Evolutionary conservation across 1,140 invertebrate species (phyloP), one percentile per base, ranked within the genome.

Genomic region (Aphidius ervi): DNA sequence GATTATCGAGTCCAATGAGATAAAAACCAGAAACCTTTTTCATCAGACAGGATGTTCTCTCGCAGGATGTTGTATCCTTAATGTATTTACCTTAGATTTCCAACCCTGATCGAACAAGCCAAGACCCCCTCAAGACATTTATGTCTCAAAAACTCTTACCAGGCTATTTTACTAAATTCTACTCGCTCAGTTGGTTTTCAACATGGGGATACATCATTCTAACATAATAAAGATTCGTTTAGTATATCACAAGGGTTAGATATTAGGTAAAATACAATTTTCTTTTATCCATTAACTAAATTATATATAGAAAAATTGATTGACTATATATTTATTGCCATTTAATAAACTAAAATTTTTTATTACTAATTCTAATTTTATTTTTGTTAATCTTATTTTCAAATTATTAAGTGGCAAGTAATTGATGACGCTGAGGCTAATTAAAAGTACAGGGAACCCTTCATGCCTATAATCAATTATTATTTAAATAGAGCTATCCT

Each of bases 41-140:
- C 63, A 61, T 59, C 56, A 65, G 59, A 66, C 63, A 55, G 62
- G 63, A 68, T 67, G 61, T 63, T 68, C 69, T 70, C 68, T 68
- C 65, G 58, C 64, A 67, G 69, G 65, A 74, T 68, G 63, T 69
- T 68, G 63, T 67, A 71, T 68, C 65, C 67, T 65, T 74, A 74
- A 74, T 74, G 73, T 74, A 70, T 74, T 75, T 75, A 72, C 72
- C 65, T 70, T 72, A 65, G 66, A 69, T 66, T 63, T 67, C 67
- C 67, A 72, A 65, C 69, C 54, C 69, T 56, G 68, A 65, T 68
- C 61, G 68, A 65, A 62, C 46, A 55, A 46, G 8, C 31, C 37
- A 39, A 50, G 16, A 43, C 46, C 58, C 41, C n/a, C 46, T 39
- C 54, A 23, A 3, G 50, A 49, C 46, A 50, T 48, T 46, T 43